These are phyloP conservation scores for Euphonia xanthogaster DNA, from an alignment of 2,797 vertebrate species.

Conservation along the genomic window DNA sequence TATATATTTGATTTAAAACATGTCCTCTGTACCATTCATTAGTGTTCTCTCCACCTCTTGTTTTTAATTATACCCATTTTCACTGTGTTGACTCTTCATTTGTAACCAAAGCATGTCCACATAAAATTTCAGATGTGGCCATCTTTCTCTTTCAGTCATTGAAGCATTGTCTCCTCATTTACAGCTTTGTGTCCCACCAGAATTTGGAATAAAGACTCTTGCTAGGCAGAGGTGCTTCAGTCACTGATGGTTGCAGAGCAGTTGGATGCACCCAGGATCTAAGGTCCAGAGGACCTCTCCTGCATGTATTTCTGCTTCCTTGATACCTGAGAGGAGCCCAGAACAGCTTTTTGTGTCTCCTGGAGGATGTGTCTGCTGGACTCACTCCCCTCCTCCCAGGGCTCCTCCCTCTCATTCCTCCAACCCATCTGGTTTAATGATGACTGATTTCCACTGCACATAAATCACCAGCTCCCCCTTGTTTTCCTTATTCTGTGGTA, in stretches of 20 bases:
- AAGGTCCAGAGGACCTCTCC: background rate
- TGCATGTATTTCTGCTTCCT: background rate
- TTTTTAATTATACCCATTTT: background rate
- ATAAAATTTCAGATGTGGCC: background rate
- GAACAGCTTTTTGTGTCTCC: background rate
- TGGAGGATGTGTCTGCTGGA: background rate
- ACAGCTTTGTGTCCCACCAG: background rate
- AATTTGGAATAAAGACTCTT: background rate
- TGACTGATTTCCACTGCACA: background rate
- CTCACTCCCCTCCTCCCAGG: background rate
- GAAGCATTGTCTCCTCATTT: background rate
- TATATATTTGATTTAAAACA: background rate
- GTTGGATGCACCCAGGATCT: background rate
- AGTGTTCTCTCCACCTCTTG: background rate
- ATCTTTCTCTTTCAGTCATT: background rate
- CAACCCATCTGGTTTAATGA: background rate
- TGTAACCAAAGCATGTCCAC: background rate
- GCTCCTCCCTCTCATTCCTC: background rate
- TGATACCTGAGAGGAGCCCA: background rate
- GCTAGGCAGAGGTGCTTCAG: accelerated
- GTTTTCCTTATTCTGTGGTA: background rate
- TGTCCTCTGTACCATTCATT: background rate
- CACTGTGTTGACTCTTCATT: background rate
- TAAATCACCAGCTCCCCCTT: slow-evolving; percentile 3
- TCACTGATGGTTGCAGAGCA: background rate